Conservation (phyloP, 2,888 invertebrate genomes). For the Agrilus mali region DNA sequence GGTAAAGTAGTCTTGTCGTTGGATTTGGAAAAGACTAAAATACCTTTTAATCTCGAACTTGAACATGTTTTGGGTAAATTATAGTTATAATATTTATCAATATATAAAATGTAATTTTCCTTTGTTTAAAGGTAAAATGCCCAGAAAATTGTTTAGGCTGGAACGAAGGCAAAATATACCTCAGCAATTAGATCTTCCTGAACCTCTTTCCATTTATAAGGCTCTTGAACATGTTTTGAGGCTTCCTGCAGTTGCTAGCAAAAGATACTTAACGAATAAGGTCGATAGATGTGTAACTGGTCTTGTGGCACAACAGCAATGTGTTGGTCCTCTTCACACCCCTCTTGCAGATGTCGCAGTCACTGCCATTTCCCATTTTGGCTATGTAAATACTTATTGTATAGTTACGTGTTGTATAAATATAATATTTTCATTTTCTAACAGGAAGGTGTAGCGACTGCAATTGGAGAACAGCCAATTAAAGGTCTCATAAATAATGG, state of each 20-base stretch:
- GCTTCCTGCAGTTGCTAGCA: slow-evolving; percentile 86
- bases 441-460: slow-evolving; percentile 75
- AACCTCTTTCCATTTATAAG: slow-evolving; percentile 50
- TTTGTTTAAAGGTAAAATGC: slow-evolving; percentile 59
- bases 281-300: slow-evolving; percentile 93
- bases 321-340: slow-evolving; percentile 93
- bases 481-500: slow-evolving; percentile 76
- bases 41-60: slow-evolving; percentile 81
- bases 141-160: slow-evolving; percentile 51
- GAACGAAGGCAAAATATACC: slow-evolving; percentile 22
- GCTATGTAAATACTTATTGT: slow-evolving; percentile 37
- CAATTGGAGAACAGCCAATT: slow-evolving; percentile 94
- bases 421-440: not conserved
- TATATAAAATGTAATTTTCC: slow-evolving; percentile 4
- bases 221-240: slow-evolving; percentile 70
- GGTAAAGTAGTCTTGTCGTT: slow-evolving; percentile 56
- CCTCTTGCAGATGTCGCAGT: slow-evolving; percentile 92
- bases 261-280: slow-evolving; percentile 90
- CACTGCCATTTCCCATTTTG: slow-evolving; percentile 74
- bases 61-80: slow-evolving; percentile 68
- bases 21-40: slow-evolving; percentile 44
- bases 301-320: slow-evolving; percentile 93
- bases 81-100: not conserved
- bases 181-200: slow-evolving; percentile 25
- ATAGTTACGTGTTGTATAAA: not conserved